phyloP scores from a whole-genome alignment of 1,140 invertebrate species.

The Maconellicoccus hirsutus region DNA sequence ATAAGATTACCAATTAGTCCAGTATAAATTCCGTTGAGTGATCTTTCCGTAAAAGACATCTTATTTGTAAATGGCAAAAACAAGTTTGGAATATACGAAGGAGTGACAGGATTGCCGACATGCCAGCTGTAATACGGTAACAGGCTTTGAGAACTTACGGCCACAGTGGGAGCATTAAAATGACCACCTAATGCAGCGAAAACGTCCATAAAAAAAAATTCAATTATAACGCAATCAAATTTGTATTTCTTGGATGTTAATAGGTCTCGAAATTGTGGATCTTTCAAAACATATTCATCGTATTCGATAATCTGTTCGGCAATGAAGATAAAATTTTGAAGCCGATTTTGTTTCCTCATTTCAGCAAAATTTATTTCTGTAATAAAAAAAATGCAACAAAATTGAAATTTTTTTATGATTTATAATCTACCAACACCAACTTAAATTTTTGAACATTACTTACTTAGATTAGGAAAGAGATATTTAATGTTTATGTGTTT shows the following conservation, averaged over 20 bases:
- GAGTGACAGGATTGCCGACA: constrained; percentile 25
- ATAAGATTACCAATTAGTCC: not conserved
- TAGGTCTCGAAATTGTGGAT: not conserved
- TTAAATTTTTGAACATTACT: no score
- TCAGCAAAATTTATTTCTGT: not conserved
- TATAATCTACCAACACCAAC: not conserved
- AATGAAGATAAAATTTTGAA: not conserved
- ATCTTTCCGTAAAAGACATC: constrained; percentile 44
- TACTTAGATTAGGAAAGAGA: not conserved
- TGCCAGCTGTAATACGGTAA: not conserved
- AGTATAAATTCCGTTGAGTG: constrained; percentile 37
- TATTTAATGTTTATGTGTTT: not conserved
- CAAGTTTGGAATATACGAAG: constrained; percentile 41
- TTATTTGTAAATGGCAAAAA: constrained; percentile 38
- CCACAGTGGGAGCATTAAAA: constrained; percentile 31
- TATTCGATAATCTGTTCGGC: not conserved
- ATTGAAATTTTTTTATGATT: not conserved
- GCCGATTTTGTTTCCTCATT: constrained; percentile 11
- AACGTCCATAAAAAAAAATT: not conserved
- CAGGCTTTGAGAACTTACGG: not conserved
- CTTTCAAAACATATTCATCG: not conserved
- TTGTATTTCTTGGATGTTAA: not conserved
- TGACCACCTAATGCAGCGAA: constrained; percentile 30
- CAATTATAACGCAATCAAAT: not conserved
- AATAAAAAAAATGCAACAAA: not conserved